These are phyloP conservation scores for Trichogramma pretiosum DNA, from an alignment of 1,140 invertebrate species.

Conservation along the genomic window DNA sequence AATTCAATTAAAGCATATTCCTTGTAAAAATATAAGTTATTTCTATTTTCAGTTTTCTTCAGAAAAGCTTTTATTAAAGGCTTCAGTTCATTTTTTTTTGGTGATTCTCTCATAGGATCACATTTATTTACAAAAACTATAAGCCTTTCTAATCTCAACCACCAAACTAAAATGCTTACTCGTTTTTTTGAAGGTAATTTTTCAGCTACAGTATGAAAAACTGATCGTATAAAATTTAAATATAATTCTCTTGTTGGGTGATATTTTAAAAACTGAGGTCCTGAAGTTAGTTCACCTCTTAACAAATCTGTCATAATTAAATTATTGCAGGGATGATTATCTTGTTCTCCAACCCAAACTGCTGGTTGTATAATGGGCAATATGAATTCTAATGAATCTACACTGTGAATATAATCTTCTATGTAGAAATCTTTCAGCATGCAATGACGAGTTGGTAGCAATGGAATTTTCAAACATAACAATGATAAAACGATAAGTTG, in stretches of 20 bases:
- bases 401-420: slow-evolving; percentile 43
- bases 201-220: slow-evolving; percentile 31
- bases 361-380: slow-evolving; percentile 41
- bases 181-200: slow-evolving; percentile 28
- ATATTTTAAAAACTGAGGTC: slow-evolving; percentile 52
- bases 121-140: slow-evolving; percentile 45
- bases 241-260: slow-evolving; percentile 53
- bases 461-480: slow-evolving; percentile 52
- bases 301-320: slow-evolving; percentile 41
- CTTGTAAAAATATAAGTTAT: slow-evolving; percentile 49
- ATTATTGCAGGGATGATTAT: slow-evolving; percentile 31
- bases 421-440: slow-evolving; percentile 38
- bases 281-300: slow-evolving; percentile 40
- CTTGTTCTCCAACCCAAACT: slow-evolving; percentile 30
- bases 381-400: slow-evolving; percentile 47
- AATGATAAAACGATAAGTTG: slow-evolving; percentile 47
- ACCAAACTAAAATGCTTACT: slow-evolving; percentile 49
- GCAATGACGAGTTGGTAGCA: slow-evolving; percentile 45
- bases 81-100: slow-evolving; percentile 43
- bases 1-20: slow-evolving; percentile 57
- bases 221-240: slow-evolving; percentile 44
- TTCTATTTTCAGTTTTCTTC: slow-evolving; percentile 46
- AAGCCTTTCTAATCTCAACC: slow-evolving; percentile 53
- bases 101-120: slow-evolving; percentile 34
- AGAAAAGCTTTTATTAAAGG: slow-evolving; percentile 48